Evolutionary conservation across 2,888 invertebrate species (phyloP).

Genomic region (Aphodius sticticus): DNA sequence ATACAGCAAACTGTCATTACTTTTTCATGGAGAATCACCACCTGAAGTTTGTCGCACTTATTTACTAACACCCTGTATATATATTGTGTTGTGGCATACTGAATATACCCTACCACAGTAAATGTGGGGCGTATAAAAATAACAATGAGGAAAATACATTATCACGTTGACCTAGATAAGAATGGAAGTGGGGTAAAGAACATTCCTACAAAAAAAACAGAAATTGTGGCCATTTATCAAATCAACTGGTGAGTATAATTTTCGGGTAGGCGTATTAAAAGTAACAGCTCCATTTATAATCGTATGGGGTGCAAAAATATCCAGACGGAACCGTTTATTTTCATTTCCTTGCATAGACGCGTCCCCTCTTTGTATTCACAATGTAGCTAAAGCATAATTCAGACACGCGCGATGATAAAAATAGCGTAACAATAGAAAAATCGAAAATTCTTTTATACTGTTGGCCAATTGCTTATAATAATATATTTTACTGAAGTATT

Average conservation of each 20-base stretch:
- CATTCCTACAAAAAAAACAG: background rate
- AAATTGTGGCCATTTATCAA: background rate
- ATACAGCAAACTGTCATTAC: no score
- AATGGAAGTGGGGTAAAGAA: no score
- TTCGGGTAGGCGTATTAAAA: background rate
- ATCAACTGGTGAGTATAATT: background rate
- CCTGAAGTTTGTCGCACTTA: no score
- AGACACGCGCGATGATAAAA: background rate
- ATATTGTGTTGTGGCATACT: no score
- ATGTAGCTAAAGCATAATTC: background rate
- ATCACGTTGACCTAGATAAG: no score
- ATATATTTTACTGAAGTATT: no score
- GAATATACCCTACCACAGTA: no score
- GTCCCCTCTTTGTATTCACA: background rate
- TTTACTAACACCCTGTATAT: no score
- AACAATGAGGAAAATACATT: no score
- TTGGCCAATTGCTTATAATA: background rate
- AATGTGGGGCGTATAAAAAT: no score
- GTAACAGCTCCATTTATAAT: background rate
- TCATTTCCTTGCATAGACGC: background rate
- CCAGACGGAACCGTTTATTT: background rate
- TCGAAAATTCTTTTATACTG: background rate
- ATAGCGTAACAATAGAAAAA: background rate
- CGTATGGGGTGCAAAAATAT: background rate
- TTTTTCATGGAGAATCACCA: no score